Percentiles rank a stretch among this genome's conserved stretches.
Conservation (phyloP, 2,888 invertebrate species). For the Ypsolopha sequella region DNA sequence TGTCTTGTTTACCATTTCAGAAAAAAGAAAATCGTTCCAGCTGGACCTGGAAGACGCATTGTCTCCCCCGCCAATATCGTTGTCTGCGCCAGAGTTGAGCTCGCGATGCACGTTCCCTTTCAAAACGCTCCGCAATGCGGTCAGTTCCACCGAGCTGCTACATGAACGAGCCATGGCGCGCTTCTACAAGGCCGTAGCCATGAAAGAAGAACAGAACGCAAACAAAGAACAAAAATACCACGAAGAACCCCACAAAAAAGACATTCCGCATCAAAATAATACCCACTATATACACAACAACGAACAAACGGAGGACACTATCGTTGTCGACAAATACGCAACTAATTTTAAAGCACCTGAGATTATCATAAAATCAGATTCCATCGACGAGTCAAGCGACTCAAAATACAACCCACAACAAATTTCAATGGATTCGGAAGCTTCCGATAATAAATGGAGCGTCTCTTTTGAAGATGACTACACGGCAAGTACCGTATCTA, state of each 20-base stretch:
- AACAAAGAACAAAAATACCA: slow-evolving; percentile 24
- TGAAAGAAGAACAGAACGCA: slow-evolving; percentile 75
- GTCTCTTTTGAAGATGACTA: slow-evolving; percentile 72
- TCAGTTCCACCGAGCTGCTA: slow-evolving; percentile 85
- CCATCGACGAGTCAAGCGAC: slow-evolving; percentile 31
- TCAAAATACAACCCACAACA: slow-evolving; percentile 30
- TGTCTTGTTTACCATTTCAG: slow-evolving; percentile 22
- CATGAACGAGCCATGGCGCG: slow-evolving; percentile 87
- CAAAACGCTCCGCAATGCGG: slow-evolving; percentile 77
- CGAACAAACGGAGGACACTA: slow-evolving; percentile 8
- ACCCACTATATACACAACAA: slow-evolving; percentile 13
- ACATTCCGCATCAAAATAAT: slow-evolving; percentile 44
- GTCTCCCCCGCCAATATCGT: slow-evolving; percentile 83
- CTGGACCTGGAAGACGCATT: slow-evolving; percentile 76
- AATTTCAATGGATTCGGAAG: slow-evolving; percentile 34
- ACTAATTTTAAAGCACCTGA: slow-evolving; percentile 26
- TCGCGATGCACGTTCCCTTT: slow-evolving; percentile 54
- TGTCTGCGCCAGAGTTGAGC: slow-evolving; percentile 85
- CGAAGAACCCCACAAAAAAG: slow-evolving; percentile 18
- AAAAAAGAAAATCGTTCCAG: slow-evolving; percentile 71
- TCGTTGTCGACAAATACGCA: slow-evolving; percentile 5
- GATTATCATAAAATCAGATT: slow-evolving; percentile 44
- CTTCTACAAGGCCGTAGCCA: slow-evolving; percentile 82
- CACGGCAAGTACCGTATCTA: slow-evolving; percentile 73
- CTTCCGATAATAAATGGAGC: slow-evolving; percentile 54